These are phyloP conservation scores for Nyctalus aviator DNA, from an alignment of 2,797 vertebrate genomes.

Conservation along the genomic window DNA sequence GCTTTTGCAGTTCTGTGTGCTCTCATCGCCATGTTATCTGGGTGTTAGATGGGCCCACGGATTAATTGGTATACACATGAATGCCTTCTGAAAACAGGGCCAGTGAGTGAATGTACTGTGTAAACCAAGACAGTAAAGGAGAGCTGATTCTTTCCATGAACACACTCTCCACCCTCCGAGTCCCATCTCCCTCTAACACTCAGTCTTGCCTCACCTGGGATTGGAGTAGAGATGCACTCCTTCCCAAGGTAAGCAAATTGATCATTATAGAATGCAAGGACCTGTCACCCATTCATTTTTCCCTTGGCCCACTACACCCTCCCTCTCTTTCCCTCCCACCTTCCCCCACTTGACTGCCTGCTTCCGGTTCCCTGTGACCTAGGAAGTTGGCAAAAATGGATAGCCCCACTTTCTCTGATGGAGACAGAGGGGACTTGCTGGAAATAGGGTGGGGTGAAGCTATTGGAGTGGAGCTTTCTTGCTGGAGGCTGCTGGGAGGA, in stretches of 20 bases:
- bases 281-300: not conserved
- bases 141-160: not conserved
- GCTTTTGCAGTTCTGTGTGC: not conserved
- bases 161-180: not conserved
- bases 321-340: not conserved
- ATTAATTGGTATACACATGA: slow-evolving; percentile 11
- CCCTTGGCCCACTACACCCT: not conserved
- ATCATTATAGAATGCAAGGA: not conserved
- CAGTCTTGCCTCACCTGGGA: not conserved
- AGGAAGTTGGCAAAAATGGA: not conserved
- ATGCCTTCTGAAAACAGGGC: not conserved
- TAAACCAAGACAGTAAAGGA: not conserved
- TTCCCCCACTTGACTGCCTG: not conserved
- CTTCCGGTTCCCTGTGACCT: not conserved
- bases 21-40: not conserved
- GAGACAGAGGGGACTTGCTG: not conserved
- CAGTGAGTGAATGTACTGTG: not conserved
- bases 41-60: not conserved
- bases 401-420: not conserved
- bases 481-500: not conserved
- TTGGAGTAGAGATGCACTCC: not conserved
- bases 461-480: not conserved
- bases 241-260: not conserved
- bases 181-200: not conserved
- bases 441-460: not conserved